Evolutionary conservation across 2,113 vertebrate genomes (phyloP), one percentile per base, ranked within the genome.

Genomic region (Platichthys flesus): DNA sequence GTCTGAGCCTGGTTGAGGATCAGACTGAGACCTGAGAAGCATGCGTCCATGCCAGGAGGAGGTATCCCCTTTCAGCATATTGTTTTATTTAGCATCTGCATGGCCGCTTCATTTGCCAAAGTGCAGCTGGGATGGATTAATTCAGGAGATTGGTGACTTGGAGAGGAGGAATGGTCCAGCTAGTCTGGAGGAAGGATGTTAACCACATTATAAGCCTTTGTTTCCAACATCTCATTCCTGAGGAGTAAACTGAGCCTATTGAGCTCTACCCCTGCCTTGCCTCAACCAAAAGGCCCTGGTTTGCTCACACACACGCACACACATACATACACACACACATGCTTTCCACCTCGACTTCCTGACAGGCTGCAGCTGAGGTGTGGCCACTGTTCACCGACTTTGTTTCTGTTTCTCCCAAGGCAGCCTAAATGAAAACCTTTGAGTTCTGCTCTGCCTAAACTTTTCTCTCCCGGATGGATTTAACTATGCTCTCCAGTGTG

Each of bases 61-160:
- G 60, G 86, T 85, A 83, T 92, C 90, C 52, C 54, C 82, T 92
- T 92, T 92, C 91, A 88, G 70, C 66, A 60, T 74, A 81, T 83
- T 92, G 88, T 90, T 92, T 92, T 91, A 91, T 92, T 91, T 86
- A 91, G 82, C 75, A 62, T 85, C 78, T 79, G 75, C 74, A 58
- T 18, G 55, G 78, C 73, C 24, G 72, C 68, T 77, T 89, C 83
- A 86, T 90, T 88, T 87, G 65, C 80, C 88, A 66, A 76, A 91
- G 90, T 87, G 84, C 67, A 37, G 62, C 84, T 62, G 82, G 59
- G 78, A 40, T 49, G 81, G 72, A 82, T 91, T 84, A 54, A 90
- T 89, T 83, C 76, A 62, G 67, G 56, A 83, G 86, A 88, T 84
- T 67, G 80, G 74, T 83, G 81, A 85, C 83, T 82, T 84, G 76